A percentile compares a stretch with the other conserved stretches of the same genome.
phyloP scores from a whole-genome alignment of 2,888 invertebrate species.

The Acanthosoma haemorrhoidale region DNA sequence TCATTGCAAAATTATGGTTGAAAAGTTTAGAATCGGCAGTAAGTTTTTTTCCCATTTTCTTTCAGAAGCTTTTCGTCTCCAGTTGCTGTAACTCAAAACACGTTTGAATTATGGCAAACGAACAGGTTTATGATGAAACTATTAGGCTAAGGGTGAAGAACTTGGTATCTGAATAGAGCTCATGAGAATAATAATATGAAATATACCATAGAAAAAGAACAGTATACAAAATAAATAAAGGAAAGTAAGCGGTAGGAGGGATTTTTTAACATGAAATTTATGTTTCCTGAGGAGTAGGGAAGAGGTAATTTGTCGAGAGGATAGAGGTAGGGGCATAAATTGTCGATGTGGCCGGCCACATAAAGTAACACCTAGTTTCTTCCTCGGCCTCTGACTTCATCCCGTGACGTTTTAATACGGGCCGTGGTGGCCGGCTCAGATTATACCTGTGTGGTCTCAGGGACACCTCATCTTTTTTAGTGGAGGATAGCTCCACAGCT shows the following conservation, averaged over 20 bases:
- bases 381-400: background rate
- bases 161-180: too few species aligned
- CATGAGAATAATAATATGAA: too few species aligned
- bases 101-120: too few species aligned
- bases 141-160: too few species aligned
- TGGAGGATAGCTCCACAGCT: background rate
- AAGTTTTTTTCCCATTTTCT: too few species aligned
- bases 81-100: too few species aligned
- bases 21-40: too few species aligned
- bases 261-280: constrained; percentile 11
- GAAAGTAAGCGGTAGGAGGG: background rate
- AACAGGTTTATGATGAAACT: too few species aligned
- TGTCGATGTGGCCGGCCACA: background rate
- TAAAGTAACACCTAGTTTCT: constrained; percentile 28
- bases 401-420: constrained; percentile 23
- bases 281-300: constrained; percentile 19
- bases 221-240: background rate
- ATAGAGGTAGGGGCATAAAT: constrained; percentile 10
- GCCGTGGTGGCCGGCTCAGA: background rate
- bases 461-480: constrained; percentile 12
- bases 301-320: constrained; percentile 18
- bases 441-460: constrained; percentile 22
- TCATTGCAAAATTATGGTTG: too few species aligned
- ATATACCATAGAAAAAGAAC: background rate
- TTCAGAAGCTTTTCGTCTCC: too few species aligned